Conservation (phyloP, 2,888 invertebrate species). For the Chalcis sispes region DNA sequence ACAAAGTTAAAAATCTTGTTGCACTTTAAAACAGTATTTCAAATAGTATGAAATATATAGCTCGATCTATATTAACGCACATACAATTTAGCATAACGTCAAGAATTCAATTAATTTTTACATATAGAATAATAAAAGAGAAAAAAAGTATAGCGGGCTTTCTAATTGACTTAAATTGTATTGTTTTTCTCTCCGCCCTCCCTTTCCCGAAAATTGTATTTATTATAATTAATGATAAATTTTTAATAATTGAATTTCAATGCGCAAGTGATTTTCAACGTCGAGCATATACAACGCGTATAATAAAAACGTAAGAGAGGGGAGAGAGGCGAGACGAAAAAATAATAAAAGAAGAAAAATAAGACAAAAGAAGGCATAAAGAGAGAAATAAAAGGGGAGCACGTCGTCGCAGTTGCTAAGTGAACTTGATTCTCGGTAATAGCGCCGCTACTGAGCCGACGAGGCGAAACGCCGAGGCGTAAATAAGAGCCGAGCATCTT, state of each 20-base stretch:
- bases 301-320: neutral
- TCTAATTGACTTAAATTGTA: too few relatives aligned
- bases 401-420: slow-evolving; percentile 22
- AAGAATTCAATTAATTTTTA: too few relatives aligned
- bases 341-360: neutral
- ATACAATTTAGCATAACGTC: too few relatives aligned
- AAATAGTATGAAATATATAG: too few relatives aligned
- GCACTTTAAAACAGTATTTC: too few relatives aligned
- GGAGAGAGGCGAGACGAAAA: neutral
- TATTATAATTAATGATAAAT: neutral
- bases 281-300: neutral
- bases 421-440: slow-evolving; percentile 39
- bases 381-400: neutral
- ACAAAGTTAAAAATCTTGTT: too few relatives aligned
- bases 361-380: neutral
- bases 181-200: too few relatives aligned
- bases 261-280: slow-evolving; percentile 15
- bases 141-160: too few relatives aligned
- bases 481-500: neutral
- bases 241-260: neutral
- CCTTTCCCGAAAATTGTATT: neutral
- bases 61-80: too few relatives aligned
- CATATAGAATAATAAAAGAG: too few relatives aligned
- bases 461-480: slow-evolving; percentile 8
- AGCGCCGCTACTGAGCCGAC: slow-evolving; percentile 10